These are phyloP conservation scores for Danio aesculapii DNA, from an alignment of 2,797 vertebrate species.

Conservation along the genomic window DNA sequence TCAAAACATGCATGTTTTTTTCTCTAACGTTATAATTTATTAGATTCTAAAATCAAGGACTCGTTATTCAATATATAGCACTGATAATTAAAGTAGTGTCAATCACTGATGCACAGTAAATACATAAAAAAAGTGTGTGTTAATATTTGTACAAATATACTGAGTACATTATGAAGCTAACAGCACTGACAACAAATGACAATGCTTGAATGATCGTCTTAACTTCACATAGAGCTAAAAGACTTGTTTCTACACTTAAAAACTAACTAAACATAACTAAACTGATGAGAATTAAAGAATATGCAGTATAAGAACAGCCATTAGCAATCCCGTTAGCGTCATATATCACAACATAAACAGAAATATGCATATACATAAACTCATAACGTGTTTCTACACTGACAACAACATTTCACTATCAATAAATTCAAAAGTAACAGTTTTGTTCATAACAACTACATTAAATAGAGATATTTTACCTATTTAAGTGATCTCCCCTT, in stretches of 20 bases:
- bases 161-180: not conserved
- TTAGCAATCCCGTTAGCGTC: not conserved
- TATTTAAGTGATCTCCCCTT: not conserved
- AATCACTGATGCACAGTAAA: no score
- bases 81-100: no score
- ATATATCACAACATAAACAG: not conserved
- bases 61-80: no score
- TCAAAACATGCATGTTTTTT: no score
- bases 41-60: no score
- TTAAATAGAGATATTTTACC: constrained; percentile 12
- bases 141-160: no score
- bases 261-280: not conserved
- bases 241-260: not conserved
- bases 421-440: not conserved
- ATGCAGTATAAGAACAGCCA: not conserved
- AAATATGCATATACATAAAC: not conserved
- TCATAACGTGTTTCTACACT: not conserved
- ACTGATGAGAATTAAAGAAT: not conserved
- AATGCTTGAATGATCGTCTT: not conserved
- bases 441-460: not conserved
- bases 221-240: not conserved
- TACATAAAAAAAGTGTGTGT: no score
- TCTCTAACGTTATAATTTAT: no score
- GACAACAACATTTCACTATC: not conserved
- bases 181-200: not conserved